phyloP scores from a whole-genome alignment of 2,888 invertebrate species.

The Torymus tubicola region DNA sequence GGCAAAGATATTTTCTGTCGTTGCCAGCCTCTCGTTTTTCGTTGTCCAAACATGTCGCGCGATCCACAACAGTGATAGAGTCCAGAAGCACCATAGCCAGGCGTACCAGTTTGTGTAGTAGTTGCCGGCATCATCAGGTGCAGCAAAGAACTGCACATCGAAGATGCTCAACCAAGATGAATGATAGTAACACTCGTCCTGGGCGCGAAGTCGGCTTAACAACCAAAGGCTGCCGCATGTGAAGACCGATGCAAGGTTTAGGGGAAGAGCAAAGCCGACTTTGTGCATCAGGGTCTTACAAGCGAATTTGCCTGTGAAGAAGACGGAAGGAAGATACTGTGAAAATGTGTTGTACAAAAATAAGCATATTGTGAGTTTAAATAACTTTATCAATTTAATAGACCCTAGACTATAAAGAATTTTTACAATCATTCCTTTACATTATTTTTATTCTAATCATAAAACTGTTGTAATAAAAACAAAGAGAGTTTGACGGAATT shows the following conservation, averaged over 20 bases:
- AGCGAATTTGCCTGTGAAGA: conserved; percentile 83
- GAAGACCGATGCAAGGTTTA: conserved; percentile 86
- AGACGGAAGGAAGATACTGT: not conserved
- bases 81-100: conserved; percentile 89
- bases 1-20: conserved; percentile 90
- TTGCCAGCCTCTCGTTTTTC: conserved; percentile 88
- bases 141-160: conserved; percentile 78
- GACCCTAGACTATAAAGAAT: too few species aligned
- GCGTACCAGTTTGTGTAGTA: conserved; percentile 81
- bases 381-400: too few species aligned
- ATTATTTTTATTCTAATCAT: too few species aligned
- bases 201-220: conserved; percentile 82
- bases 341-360: too few species aligned
- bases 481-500: too few species aligned
- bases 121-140: conserved; percentile 76
- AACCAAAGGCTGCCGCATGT: conserved; percentile 84
- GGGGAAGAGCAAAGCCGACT: conserved; percentile 90
- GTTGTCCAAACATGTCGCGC: conserved; percentile 92
- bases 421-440: too few species aligned
- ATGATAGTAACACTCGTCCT: conserved; percentile 83
- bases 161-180: conserved; percentile 71
- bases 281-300: conserved; percentile 93
- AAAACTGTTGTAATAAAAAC: too few species aligned
- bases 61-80: conserved; percentile 91
- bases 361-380: too few species aligned